A percentile compares a stretch with the other conserved stretches of the same genome.
Evolutionary conservation across 2,797 vertebrate genomes (phyloP).

Genomic region (Eulemur albifrons): DNA sequence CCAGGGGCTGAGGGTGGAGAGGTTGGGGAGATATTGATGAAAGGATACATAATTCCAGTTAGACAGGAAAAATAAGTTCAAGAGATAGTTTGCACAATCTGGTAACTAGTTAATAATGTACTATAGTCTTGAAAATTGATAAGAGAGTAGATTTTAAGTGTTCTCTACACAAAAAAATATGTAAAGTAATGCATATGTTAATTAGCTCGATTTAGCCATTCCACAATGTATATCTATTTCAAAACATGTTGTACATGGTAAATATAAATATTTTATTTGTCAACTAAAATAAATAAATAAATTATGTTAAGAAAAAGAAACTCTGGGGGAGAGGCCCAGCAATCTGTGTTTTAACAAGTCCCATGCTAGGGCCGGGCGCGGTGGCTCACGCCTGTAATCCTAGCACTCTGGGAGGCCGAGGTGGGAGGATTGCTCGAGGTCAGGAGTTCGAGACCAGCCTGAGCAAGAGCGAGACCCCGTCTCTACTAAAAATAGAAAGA

Average conservation of each 20-base stretch:
- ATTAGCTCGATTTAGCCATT: neutral
- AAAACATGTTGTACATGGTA: neutral
- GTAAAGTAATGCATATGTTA: neutral
- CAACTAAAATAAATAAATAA: neutral
- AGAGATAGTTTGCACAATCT: neutral
- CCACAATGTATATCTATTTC: neutral
- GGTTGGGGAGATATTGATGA: neutral
- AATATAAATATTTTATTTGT: neutral
- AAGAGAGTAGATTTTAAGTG: neutral
- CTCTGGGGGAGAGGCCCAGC: neutral
- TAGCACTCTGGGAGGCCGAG: no score
- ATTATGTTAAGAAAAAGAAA: neutral
- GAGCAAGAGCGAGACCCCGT: no score
- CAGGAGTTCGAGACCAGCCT: no score
- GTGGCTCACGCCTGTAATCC: no score
- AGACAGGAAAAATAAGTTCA: neutral
- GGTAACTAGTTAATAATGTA: neutral
- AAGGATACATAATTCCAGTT: neutral
- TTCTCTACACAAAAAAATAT: neutral
- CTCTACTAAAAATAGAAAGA: no score
- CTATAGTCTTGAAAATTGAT: neutral
- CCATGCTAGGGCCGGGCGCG: neutral
- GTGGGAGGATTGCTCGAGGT: no score
- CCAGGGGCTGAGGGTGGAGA: neutral
- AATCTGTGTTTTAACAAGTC: conserved; percentile 30